Conservation (phyloP, 2,888 invertebrate genomes). For the Galerucella nymphaeae region DNA sequence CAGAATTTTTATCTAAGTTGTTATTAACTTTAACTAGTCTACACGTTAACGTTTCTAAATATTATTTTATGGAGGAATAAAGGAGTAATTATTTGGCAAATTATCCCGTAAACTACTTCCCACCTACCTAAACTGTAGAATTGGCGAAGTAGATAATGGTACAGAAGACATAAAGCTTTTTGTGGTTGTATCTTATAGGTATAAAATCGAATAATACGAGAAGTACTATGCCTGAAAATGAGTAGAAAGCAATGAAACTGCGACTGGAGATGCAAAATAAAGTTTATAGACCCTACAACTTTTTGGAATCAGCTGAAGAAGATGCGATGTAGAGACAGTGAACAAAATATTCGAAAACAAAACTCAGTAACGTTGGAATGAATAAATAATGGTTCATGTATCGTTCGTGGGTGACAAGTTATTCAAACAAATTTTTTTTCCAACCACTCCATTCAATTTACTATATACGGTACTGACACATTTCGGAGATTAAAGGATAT, state of each 20-base stretch:
- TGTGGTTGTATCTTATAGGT: not conserved
- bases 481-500: slow-evolving; percentile 44
- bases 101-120: not conserved
- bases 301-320: too few relatives aligned
- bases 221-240: not conserved
- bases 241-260: too few relatives aligned
- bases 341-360: not conserved
- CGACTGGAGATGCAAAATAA: too few relatives aligned
- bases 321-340: too few relatives aligned
- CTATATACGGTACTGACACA: slow-evolving; percentile 27
- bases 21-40: not conserved
- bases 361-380: not conserved
- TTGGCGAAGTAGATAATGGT: not conserved
- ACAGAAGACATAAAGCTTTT: not conserved
- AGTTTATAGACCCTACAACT: too few relatives aligned
- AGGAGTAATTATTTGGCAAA: slow-evolving; percentile 12
- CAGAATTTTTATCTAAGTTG: not conserved
- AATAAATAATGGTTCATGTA: not conserved
- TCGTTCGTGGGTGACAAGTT: not conserved
- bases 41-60: not conserved
- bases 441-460: not conserved
- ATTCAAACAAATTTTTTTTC: not conserved
- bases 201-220: not conserved
- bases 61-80: slow-evolving; percentile 2
- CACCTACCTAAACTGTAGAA: not conserved